Percentiles rank a stretch among this genome's conserved stretches.
These are phyloP conservation scores for Diarsia mendica DNA, from an alignment of 2,888 invertebrate species.

Conservation along the genomic window DNA sequence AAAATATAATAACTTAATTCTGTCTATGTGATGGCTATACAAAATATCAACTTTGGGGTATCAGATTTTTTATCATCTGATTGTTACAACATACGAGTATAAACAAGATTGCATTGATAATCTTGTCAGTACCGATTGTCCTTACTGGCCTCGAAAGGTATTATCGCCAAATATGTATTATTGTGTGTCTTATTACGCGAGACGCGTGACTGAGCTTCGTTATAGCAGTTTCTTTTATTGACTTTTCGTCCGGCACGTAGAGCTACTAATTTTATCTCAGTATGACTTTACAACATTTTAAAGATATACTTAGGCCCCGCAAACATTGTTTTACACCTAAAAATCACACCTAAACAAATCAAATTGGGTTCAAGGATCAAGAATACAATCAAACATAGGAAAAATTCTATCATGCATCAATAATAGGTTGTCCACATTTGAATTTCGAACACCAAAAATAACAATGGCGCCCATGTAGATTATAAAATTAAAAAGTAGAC, in stretches of 20 bases:
- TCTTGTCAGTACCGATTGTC: neutral
- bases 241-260: neutral
- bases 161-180: slow-evolving; percentile 18
- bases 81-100: neutral
- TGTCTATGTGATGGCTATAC: neutral
- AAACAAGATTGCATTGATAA: slow-evolving; percentile 10
- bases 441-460: slow-evolving; percentile 28
- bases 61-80: neutral
- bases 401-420: slow-evolving; percentile 8
- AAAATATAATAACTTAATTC: no score
- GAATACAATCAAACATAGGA: slow-evolving; percentile 11
- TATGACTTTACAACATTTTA: slow-evolving; percentile 2
- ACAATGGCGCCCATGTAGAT: slow-evolving; percentile 34
- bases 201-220: neutral
- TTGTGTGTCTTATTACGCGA: neutral
- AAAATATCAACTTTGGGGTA: neutral
- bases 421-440: slow-evolving; percentile 10
- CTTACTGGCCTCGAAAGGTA: slow-evolving; percentile 1
- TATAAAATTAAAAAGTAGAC: slow-evolving; percentile 72
- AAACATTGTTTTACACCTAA: neutral
- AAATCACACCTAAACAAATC: neutral
- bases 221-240: slow-evolving; percentile 4
- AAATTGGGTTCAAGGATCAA: slow-evolving; percentile 24
- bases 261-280: slow-evolving; percentile 4
- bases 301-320: slow-evolving; percentile 16